Percentiles rank a stretch among this genome's conserved stretches.
These are phyloP conservation scores for Microctenopoma steveboyesi DNA, from an alignment of 2,797 vertebrate genomes.

Conservation along the genomic window DNA sequence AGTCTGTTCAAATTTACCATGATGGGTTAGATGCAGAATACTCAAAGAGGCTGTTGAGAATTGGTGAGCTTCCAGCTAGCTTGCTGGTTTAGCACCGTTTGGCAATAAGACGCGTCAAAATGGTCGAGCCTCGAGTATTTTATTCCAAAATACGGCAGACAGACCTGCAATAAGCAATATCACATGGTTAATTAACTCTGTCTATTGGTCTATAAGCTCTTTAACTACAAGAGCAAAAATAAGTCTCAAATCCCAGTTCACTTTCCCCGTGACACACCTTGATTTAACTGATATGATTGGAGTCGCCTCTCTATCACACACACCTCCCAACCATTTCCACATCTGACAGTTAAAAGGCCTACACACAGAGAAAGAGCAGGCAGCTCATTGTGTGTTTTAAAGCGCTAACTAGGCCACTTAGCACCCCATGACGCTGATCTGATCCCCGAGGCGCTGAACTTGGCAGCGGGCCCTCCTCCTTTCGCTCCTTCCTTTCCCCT, in stretches of 20 bases:
- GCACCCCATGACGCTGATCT: slow-evolving; percentile 81
- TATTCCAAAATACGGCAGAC: slow-evolving; percentile 1
- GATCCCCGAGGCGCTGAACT: slow-evolving; percentile 81
- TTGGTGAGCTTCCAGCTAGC: slow-evolving; percentile 13
- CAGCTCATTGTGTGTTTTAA: slow-evolving; percentile 82
- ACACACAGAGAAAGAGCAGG: slow-evolving; percentile 75
- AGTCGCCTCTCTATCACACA: slow-evolving; percentile 13
- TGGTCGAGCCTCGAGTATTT: slow-evolving; percentile 10
- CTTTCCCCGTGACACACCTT: slow-evolving; percentile 47
- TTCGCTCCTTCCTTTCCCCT: slow-evolving; percentile 77
- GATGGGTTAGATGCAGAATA: slow-evolving; percentile 39
- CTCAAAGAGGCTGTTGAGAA: slow-evolving; percentile 27
- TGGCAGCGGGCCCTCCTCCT: slow-evolving; percentile 80
- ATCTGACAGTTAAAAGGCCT: slow-evolving; percentile 81
- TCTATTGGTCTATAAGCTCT: background rate
- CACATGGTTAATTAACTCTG: slow-evolving; percentile 10
- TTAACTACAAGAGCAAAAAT: slow-evolving; percentile 3
- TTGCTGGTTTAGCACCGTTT: slow-evolving; percentile 25
- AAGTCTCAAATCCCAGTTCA: slow-evolving; percentile 16
- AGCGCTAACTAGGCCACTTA: slow-evolving; percentile 86
- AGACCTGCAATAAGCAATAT: background rate
- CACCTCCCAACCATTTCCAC: slow-evolving; percentile 61
- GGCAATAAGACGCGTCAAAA: background rate
- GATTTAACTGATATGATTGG: slow-evolving; percentile 45
- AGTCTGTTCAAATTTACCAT: slow-evolving; percentile 32